Base-by-base conservation (phyloP, 2,797 vertebrate genomes). In the Zenarchopterus dispar region DNA sequence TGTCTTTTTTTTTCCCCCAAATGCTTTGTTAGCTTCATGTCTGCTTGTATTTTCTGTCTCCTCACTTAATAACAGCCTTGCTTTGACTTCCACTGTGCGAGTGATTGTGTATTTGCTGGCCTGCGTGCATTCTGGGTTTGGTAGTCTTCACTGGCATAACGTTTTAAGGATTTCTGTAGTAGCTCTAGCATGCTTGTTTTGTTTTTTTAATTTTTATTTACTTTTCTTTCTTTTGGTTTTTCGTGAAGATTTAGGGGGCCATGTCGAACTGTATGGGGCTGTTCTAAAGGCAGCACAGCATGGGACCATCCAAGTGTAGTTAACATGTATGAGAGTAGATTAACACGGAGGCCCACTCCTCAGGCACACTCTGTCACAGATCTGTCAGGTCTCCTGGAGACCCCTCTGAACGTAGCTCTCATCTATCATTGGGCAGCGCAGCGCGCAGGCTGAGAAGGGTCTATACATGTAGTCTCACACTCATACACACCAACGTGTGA, bases 41-140 rank as follows among this genome's bases (percentile, higher is more conserved):
- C 77, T 71, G 64, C 75, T 78, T 71, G 62, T 75, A 75, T 83
- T 83, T 88, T 68, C 77, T 80, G 84, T 82, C 82, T 82, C 72
- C 75, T 62, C 11, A 44, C 66, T 75, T 90, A 90, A 91, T 90
- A 69, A 89, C 81, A 91, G 84, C 87, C 77, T 86, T 84, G 79
- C 76, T 73, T 68, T 70, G 72, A 77, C 78, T 84, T 80, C 73
- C 71, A 59, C 70, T 68, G 44, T 31, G 66, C 45, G 60, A 77
- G 67, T 69, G 75, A 69, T 56, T 78, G 73, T 22, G 57, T 68
- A 62, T 67, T 57, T 84, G 66, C 45, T 24, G 17, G 68, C 59
- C 39, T 58, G 67, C 41, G 4, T 77, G 75, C 41, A 43, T 31
- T 55, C 71, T 70, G 55, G 72, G 70, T 88, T 84, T 82, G 68